Percentiles rank a stretch among this genome's conserved stretches.
Evolutionary conservation across 1,140 invertebrate species (phyloP).

Genomic region (Thalassaphorura encarpata): DNA sequence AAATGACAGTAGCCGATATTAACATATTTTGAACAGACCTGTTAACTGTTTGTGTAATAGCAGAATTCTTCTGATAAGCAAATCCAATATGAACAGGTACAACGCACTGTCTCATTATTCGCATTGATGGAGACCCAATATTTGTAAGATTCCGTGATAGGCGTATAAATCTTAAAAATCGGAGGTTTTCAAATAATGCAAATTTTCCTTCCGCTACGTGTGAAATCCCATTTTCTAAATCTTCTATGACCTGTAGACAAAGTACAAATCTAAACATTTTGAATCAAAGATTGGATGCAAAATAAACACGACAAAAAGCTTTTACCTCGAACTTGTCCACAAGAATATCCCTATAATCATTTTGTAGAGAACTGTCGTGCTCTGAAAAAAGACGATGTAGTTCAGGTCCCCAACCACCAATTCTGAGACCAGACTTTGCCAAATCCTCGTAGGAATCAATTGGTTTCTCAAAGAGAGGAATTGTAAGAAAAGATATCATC

Average conservation of each 20-base stretch:
- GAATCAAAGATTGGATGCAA: not conserved
- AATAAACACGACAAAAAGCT: not conserved
- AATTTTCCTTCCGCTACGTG: constrained; percentile 56
- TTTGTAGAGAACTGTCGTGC: not conserved
- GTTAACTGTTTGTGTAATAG: constrained; percentile 23
- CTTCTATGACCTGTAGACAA: constrained; percentile 44
- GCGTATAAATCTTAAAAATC: constrained; percentile 45
- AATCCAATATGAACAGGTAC: constrained; percentile 32
- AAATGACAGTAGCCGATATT: not conserved
- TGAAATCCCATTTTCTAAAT: constrained; percentile 20
- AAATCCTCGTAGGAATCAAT: constrained; percentile 24
- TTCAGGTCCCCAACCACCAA: constrained; percentile 29
- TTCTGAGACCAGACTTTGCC: constrained; percentile 9
- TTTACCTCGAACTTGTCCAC: constrained; percentile 21
- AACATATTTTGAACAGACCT: constrained; percentile 6
- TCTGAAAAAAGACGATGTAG: constrained; percentile 19
- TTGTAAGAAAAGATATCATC: constrained; percentile 45
- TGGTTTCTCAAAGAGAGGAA: constrained; percentile 24
- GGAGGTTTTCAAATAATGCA: constrained; percentile 69
- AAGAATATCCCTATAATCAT: constrained; percentile 4
- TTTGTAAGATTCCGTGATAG: constrained; percentile 25
- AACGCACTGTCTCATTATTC: constrained; percentile 31
- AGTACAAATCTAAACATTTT: constrained; percentile 1
- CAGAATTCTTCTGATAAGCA: constrained; percentile 30
- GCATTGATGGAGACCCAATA: constrained; percentile 25